phyloP scores from a whole-genome alignment of 1,140 invertebrate species.

The Bombus turneri region DNA sequence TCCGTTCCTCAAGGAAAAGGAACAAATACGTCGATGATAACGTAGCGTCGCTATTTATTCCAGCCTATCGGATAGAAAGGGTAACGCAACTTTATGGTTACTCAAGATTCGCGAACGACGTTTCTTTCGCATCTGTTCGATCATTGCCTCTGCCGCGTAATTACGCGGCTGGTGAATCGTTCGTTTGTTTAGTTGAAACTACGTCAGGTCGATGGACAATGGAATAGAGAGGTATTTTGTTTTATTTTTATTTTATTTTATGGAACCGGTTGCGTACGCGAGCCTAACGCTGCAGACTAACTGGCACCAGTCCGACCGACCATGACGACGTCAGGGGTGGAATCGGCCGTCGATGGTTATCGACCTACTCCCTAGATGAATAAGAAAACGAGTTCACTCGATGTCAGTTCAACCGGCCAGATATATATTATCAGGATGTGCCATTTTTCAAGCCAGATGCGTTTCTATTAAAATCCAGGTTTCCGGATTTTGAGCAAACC shows the following conservation, averaged over 20 bases:
- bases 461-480: not conserved
- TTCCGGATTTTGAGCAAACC: not conserved
- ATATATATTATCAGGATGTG: too few relatives aligned
- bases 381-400: not conserved
- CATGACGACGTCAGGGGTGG: constrained; percentile 7
- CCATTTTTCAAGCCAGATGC: not conserved
- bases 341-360: constrained; percentile 29
- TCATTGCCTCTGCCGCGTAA: not conserved
- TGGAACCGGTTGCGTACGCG: constrained; percentile 30
- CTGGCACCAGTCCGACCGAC: constrained; percentile 36
- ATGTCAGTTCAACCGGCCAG: too few relatives aligned
- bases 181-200: not conserved
- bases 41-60: too few relatives aligned
- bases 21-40: too few relatives aligned
- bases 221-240: not conserved
- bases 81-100: not conserved
- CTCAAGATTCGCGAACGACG: too few relatives aligned
- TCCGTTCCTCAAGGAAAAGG: too few relatives aligned
- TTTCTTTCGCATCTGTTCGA: not conserved
- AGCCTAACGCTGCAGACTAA: constrained; percentile 23
- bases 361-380: not conserved
- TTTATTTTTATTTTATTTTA: not conserved
- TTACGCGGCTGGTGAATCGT: not conserved
- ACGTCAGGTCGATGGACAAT: constrained; percentile 3
- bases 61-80: not conserved